Percentiles rank a stretch among this genome's conserved stretches.
Evolutionary conservation across 1,140 invertebrate genomes (phyloP).

Genomic region (Leguminivora glycinivorella): DNA sequence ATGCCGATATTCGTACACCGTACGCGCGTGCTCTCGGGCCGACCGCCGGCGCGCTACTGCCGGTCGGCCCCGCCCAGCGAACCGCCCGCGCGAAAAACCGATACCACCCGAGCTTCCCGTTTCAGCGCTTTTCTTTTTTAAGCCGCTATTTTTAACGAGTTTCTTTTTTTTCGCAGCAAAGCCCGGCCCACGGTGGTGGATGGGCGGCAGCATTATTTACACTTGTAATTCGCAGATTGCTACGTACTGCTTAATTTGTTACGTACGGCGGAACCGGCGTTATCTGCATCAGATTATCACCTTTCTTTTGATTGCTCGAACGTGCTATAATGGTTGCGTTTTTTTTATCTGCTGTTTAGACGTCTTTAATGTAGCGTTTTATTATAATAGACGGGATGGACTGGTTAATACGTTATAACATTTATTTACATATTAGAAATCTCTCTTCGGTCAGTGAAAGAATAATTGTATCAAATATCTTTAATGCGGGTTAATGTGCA

Average conservation of each 20-base stretch:
- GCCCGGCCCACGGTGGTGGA: constrained; percentile 69
- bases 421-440: not conserved
- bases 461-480: too few species aligned
- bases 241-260: constrained; percentile 65
- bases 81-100: constrained; percentile 76
- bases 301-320: constrained; percentile 22
- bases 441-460: too few species aligned
- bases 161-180: constrained; percentile 67
- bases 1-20: constrained; percentile 69
- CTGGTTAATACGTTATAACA: not conserved
- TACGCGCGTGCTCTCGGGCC: constrained; percentile 57
- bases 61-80: constrained; percentile 71
- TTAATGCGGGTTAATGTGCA: too few species aligned
- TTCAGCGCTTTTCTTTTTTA: constrained; percentile 78
- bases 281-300: constrained; percentile 59
- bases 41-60: constrained; percentile 71
- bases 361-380: not conserved
- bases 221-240: constrained; percentile 76
- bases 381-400: not conserved
- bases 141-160: constrained; percentile 77
- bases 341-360: constrained; percentile 19
- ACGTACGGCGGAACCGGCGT: constrained; percentile 53
- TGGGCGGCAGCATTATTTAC: constrained; percentile 77
- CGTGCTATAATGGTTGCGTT: constrained; percentile 23
- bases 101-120: constrained; percentile 74